A percentile compares a stretch with the other conserved stretches of the same genome.
Evolutionary conservation across 2,888 invertebrate genomes (phyloP).

Genomic region (Ecliptopera silaceata): DNA sequence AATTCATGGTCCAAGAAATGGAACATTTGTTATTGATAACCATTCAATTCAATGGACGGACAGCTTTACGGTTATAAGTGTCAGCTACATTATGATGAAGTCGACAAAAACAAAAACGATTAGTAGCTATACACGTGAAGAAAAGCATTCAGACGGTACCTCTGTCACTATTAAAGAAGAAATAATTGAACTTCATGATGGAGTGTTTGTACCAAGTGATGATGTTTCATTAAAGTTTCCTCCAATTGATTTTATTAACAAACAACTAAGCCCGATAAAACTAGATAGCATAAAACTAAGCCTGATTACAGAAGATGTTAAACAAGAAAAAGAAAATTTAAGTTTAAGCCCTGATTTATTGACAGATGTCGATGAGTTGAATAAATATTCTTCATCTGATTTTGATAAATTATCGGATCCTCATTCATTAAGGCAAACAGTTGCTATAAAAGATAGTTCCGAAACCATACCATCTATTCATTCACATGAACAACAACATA

Average conservation of each 20-base stretch:
- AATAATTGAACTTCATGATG: slow-evolving; percentile 16
- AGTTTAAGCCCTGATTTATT: slow-evolving; percentile 1
- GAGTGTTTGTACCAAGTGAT: neutral
- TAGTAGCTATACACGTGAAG: neutral
- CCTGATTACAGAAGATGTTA: neutral
- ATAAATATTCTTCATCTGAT: neutral
- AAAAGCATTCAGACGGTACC: slow-evolving; percentile 21
- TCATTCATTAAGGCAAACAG: too few relatives aligned
- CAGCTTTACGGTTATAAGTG: neutral
- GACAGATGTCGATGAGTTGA: neutral
- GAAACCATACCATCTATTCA: neutral
- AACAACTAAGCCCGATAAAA: slow-evolving; percentile 13
- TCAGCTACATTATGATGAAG: slow-evolving; percentile 13
- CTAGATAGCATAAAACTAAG: slow-evolving; percentile 9
- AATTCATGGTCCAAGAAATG: slow-evolving; percentile 3
- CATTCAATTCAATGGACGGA: neutral
- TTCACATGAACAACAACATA: slow-evolving; percentile 3
- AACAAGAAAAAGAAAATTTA: neutral
- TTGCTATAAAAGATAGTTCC: neutral
- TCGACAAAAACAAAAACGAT: slow-evolving; percentile 11
- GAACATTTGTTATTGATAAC: neutral
- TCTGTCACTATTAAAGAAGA: slow-evolving; percentile 17
- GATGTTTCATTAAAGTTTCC: neutral
- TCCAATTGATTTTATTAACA: neutral
- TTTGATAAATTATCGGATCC: too few relatives aligned